These are phyloP conservation scores for Abscondita cerata DNA, from an alignment of 2,888 invertebrate species.

Conservation along the genomic window DNA sequence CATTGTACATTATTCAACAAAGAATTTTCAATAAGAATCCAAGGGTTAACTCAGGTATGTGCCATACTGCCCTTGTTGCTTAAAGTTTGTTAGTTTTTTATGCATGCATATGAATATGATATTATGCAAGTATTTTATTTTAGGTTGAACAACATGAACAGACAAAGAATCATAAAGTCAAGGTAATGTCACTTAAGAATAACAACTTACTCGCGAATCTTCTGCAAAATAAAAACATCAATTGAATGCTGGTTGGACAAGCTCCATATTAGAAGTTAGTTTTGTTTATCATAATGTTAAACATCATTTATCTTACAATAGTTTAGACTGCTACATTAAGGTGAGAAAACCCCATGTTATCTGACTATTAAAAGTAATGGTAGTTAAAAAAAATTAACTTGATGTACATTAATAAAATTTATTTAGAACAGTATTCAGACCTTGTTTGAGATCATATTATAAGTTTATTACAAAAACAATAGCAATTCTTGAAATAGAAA, in stretches of 20 bases:
- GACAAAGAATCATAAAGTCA: neutral
- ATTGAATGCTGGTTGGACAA: neutral
- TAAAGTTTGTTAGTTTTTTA: conserved; percentile 4
- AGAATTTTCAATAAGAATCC: neutral
- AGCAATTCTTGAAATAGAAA: too few species aligned
- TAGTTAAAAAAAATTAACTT: too few species aligned
- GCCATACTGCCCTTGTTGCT: neutral
- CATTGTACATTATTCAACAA: neutral
- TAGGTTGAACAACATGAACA: neutral
- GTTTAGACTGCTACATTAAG: too few species aligned
- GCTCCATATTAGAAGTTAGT: too few species aligned
- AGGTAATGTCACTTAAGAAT: neutral
- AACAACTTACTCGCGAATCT: neutral
- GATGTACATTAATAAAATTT: too few species aligned
- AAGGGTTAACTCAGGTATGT: neutral
- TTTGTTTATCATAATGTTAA: neutral
- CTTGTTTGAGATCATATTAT: too few species aligned
- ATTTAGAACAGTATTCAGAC: too few species aligned
- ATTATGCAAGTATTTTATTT: conserved; percentile 1
- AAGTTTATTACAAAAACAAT: too few species aligned
- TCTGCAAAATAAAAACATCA: neutral
- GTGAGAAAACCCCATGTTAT: too few species aligned
- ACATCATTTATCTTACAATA: neutral
- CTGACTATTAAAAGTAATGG: too few species aligned
- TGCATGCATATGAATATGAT: neutral